phyloP scores from a whole-genome alignment of 2,113 vertebrate genomes.

The Panurus biarmicus region DNA sequence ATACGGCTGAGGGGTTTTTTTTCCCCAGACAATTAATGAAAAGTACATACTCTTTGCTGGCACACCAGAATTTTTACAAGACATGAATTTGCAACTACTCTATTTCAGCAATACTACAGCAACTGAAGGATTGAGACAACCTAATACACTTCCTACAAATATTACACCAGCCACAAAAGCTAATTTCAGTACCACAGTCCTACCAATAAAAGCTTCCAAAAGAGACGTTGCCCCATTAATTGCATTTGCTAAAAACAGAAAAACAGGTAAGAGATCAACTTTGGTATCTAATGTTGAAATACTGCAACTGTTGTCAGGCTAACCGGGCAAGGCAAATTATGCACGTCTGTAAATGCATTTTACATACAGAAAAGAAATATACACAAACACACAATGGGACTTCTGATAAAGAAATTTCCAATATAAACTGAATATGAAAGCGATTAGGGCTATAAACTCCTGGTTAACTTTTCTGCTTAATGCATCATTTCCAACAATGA shows the following conservation, averaged over 20 bases:
- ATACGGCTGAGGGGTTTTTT: fast-evolving
- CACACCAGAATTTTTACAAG: not conserved
- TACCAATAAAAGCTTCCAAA: not conserved
- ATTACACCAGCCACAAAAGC: not conserved
- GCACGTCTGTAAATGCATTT: fast-evolving
- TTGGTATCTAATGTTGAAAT: not conserved
- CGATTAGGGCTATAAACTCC: not conserved
- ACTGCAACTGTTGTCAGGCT: not conserved
- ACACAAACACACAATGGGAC: not conserved
- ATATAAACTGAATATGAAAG: not conserved
- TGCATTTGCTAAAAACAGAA: not conserved
- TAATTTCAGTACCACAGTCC: not conserved
- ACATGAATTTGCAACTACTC: not conserved
- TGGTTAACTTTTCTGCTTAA: not conserved
- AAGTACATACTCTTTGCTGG: not conserved
- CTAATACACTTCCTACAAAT: not conserved
- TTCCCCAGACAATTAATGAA: not conserved
- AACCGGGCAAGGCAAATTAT: not conserved
- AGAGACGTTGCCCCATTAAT: not conserved
- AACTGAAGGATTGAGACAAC: not conserved
- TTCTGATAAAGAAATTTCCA: not conserved
- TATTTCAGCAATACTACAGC: not conserved
- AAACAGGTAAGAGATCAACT: not conserved
- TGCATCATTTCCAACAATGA: not conserved
- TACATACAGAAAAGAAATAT: not conserved